A percentile compares a stretch with the other conserved stretches of the same genome.
Conservation (phyloP, 1,140 invertebrate genomes). For the Papilio glaucus region DNA sequence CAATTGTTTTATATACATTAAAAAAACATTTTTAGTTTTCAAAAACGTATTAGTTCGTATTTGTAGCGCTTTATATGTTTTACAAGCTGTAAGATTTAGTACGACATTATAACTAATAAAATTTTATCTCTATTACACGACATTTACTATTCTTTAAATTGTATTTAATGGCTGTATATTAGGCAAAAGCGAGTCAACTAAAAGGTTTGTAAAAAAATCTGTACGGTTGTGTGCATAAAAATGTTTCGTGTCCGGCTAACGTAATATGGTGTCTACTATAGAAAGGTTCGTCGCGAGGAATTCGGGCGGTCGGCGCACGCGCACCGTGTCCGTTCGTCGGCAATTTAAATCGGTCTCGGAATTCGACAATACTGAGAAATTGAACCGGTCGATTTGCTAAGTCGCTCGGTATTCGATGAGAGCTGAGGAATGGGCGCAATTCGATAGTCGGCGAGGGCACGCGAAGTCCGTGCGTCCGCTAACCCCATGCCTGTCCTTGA, state of each 20-base stretch:
- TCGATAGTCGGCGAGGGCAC: slow-evolving; percentile 38
- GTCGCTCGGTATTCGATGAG: slow-evolving; percentile 35
- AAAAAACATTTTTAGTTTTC: background rate
- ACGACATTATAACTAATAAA: background rate
- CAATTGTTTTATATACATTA: background rate
- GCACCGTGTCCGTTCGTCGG: slow-evolving; percentile 53
- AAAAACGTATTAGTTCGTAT: background rate
- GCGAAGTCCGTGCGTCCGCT: slow-evolving; percentile 31
- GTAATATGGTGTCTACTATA: background rate
- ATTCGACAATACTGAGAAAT: slow-evolving; percentile 55
- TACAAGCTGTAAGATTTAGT: background rate
- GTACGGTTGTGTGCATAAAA: background rate
- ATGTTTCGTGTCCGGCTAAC: background rate
- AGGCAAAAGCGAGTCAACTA: background rate
- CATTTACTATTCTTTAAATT: background rate
- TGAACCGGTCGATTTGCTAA: slow-evolving; percentile 52
- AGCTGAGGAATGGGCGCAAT: slow-evolving; percentile 40
- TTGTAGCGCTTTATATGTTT: background rate
- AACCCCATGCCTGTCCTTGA: slow-evolving; percentile 51
- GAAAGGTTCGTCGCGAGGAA: slow-evolving; percentile 51
- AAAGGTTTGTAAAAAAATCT: background rate
- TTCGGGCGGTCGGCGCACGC: slow-evolving; percentile 60
- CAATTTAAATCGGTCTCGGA: slow-evolving; percentile 57
- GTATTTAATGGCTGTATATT: background rate
- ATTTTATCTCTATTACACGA: background rate